These are phyloP conservation scores for Shargacucullia verbasci DNA, from an alignment of 2,888 invertebrate species.

Conservation along the genomic window DNA sequence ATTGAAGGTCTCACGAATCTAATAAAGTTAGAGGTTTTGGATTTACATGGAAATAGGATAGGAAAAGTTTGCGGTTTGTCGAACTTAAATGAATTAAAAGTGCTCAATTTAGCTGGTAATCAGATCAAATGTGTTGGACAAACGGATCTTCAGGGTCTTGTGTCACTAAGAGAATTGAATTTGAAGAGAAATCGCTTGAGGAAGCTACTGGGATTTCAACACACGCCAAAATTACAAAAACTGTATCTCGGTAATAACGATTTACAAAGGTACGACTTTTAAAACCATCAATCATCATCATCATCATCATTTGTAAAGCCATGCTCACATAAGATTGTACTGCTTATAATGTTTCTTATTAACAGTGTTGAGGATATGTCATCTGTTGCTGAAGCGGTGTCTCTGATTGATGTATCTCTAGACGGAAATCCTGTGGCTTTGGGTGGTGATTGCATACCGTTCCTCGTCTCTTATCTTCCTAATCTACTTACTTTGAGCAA, in stretches of 20 bases:
- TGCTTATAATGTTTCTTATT: slow-evolving; percentile 28
- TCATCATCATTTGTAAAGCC: too few species aligned
- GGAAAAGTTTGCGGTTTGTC: slow-evolving; percentile 92
- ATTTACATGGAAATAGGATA: slow-evolving; percentile 97
- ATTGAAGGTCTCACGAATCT: slow-evolving; percentile 93
- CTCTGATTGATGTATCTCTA: slow-evolving; percentile 94
- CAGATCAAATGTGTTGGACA: slow-evolving; percentile 93
- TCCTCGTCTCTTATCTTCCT: slow-evolving; percentile 94
- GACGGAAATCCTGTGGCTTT: slow-evolving; percentile 95
- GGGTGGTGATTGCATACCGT: slow-evolving; percentile 94
- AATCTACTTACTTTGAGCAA: slow-evolving; percentile 92
- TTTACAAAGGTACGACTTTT: slow-evolving; percentile 83
- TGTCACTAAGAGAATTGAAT: slow-evolving; percentile 95
- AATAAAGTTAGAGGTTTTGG: slow-evolving; percentile 95
- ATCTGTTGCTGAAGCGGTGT: slow-evolving; percentile 93
- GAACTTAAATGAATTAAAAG: slow-evolving; percentile 93
- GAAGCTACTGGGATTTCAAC: slow-evolving; percentile 94
- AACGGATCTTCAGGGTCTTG: slow-evolving; percentile 93
- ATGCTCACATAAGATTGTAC: background rate
- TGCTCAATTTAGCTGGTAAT: slow-evolving; percentile 97
- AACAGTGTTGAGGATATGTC: slow-evolving; percentile 95
- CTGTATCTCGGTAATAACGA: slow-evolving; percentile 95
- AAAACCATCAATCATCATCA: too few species aligned
- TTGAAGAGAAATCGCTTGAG: slow-evolving; percentile 95
- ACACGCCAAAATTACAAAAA: slow-evolving; percentile 93